Evolutionary conservation across 2,888 invertebrate species (phyloP).

Genomic region (Clistopyga incitator): DNA sequence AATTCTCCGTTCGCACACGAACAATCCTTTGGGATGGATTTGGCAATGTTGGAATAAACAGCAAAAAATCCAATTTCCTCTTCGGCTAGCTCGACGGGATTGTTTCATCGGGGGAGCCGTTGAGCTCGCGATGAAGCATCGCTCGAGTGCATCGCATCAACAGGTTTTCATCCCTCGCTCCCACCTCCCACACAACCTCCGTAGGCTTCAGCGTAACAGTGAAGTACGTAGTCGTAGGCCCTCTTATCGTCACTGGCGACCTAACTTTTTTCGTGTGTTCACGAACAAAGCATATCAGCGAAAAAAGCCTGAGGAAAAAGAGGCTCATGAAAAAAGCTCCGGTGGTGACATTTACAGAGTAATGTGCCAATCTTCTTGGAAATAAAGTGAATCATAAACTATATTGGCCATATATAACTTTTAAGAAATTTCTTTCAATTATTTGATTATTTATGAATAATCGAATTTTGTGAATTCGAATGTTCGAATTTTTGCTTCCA

Average conservation of each 20-base stretch:
- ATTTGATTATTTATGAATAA: too few species aligned
- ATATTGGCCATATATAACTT: too few species aligned
- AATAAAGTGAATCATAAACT: too few species aligned
- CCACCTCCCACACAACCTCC: constrained; percentile 3
- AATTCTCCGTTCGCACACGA: neutral
- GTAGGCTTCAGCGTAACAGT: neutral
- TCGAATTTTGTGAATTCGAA: too few species aligned
- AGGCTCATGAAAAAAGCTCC: too few species aligned
- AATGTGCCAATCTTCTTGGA: too few species aligned
- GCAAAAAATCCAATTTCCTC: constrained; percentile 48
- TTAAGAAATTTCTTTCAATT: too few species aligned
- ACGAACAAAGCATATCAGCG: neutral
- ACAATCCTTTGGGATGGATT: constrained; percentile 16
- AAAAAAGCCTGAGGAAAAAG: too few species aligned
- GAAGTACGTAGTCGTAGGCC: neutral
- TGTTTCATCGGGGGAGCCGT: constrained; percentile 18
- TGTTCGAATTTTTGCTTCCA: too few species aligned
- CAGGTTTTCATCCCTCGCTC: constrained; percentile 47
- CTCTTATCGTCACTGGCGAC: neutral
- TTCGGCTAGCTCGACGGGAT: constrained; percentile 25
- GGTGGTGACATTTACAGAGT: too few species aligned
- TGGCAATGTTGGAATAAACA: constrained; percentile 13
- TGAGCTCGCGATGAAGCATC: constrained; percentile 21
- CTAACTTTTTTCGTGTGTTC: neutral
- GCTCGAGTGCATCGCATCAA: constrained; percentile 48